Base-by-base conservation (phyloP, 37 sponge, comb jelly and placozoan species). In the Hormiphora californensis region DNA sequence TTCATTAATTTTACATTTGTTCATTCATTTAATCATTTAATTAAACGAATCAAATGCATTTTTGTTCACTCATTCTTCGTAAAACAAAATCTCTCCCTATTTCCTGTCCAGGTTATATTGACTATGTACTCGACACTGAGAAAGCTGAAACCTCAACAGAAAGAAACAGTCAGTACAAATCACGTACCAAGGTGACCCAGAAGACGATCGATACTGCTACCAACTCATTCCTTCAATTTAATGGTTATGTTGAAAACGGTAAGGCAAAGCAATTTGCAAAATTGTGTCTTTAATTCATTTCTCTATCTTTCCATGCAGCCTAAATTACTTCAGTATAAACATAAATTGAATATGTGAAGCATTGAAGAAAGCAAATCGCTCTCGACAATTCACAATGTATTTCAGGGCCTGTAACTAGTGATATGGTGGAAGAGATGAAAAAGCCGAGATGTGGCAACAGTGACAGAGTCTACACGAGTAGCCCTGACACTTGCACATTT, bases 51-150 rank as follows among this genome's bases (percentile, higher is more conserved):
- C n/a, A n/a, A n/a, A n/a, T n/a, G n/a, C n/a, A n/a, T n/a, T n/a
- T n/a, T n/a, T n/a, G n/a, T n/a, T n/a, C n/a, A n/a, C n/a, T n/a
- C n/a, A n/a, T n/a, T n/a, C n/a, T n/a, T n/a, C n/a, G n/a, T n/a
- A n/a, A n/a, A n/a, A n/a, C n/a, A n/a, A n/a, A n/a, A n/a, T n/a
- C n/a, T n/a, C n/a, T n/a, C n/a, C n/a, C n/a, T n/a, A n/a, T n/a
- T n/a, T n/a, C n/a, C n/a, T n/a, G n/a, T n/a, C n/a, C 59, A 73
- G 81, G 81, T 43, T 73, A 73, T 33, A 36, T 73, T n/a, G 36
- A 73, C 15, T 40, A 40, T 40, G 17, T n/a, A 21, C 28, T 15
- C 19, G 22, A 73, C 3, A 40, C 81, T 36, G 39, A 34, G 35
- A 34, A 30, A 25, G 68, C 19, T 57, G 59, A 30, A 12, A 30